These are phyloP conservation scores for Antechinus flavipes DNA, from an alignment of 2,113 vertebrate genomes.

Conservation along the genomic window DNA sequence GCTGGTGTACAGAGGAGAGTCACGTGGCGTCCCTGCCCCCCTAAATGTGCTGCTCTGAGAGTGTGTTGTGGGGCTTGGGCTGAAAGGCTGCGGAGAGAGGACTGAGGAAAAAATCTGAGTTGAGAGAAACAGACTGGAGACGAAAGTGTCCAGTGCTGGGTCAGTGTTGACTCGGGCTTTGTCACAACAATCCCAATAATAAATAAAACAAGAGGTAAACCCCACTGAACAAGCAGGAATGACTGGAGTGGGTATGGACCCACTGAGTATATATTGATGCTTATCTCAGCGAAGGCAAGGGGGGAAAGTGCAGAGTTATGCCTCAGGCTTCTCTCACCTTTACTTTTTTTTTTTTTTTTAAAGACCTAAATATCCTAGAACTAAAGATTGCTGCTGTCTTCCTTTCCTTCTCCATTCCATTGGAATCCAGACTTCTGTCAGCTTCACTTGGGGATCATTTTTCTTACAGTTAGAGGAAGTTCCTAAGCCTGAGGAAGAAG, in stretches of 20 bases:
- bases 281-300: background rate
- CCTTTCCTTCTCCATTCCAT: background rate
- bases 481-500: background rate
- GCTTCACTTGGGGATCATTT: constrained; percentile 25
- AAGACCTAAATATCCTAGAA: background rate
- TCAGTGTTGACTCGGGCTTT: background rate
- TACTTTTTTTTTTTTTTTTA: background rate
- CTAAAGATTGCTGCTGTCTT: background rate
- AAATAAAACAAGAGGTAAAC: constrained; percentile 25
- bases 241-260: background rate
- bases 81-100: background rate
- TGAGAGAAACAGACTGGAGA: background rate
- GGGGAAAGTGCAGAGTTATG: constrained; percentile 34
- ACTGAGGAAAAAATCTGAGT: constrained; percentile 31
- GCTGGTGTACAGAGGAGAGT: constrained; percentile 23
- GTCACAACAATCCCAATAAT: background rate
- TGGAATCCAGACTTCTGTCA: constrained; percentile 9
- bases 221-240: background rate
- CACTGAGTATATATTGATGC: background rate
- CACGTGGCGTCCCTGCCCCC: constrained; percentile 63
- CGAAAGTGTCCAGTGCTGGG: background rate
- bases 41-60: background rate
- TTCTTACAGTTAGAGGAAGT: constrained; percentile 30
- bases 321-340: constrained; percentile 1
- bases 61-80: background rate